Base-by-base conservation (phyloP, 2,797 vertebrate genomes). In the Myripristis jacobus region DNA sequence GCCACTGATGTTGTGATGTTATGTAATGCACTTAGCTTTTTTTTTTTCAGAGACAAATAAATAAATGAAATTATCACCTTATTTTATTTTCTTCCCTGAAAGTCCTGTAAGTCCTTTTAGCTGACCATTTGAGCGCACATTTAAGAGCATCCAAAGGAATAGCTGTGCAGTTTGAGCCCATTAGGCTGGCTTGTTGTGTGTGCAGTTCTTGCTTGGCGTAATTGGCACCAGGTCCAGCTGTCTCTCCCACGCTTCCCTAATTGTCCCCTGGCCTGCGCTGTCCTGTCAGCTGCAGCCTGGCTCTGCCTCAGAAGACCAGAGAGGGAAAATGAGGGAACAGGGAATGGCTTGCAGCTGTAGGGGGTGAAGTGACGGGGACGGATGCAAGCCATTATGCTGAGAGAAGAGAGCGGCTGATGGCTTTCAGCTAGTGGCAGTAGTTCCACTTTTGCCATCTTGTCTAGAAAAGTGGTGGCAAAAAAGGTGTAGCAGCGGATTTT, bases 211-310 rank as follows among this genome's bases (percentile, higher is more conserved):
- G 75, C 77, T 79, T 57, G 47, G n/a, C 15, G 60, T 89, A 81
- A 86, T 82, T 91, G 86, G 81, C 67, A 84, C 74, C 74, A 63
- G 87, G 82, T 89, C 81, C 86, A 88, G 83, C 83, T 84, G 87
- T 84, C 84, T 86, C 87, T 83, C 81, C 88, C 84, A 89, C 73
- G 80, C 84, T 60, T 78, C 67, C 56, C 36, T 89, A 91, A 93
- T 91, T 90, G 88, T 89, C 73, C 83, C 79, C 70, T 64, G 67
- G 83, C 64, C 75, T 68, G 24, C 25, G 41, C 78, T 67, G 87
- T 75, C 81, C 79, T 88, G 90, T 86, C 86, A 84, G 82, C 85
- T 89, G 79, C 78, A 80, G 84, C 78, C 60, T 80, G 66, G 71
- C 70, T 70, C 27, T 66, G 69, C 73, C 55, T 75, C 58, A 71